These are phyloP conservation scores for Leptinotarsa defecta DNA, from an alignment of 1,140 invertebrate genomes.

Conservation along the genomic window DNA sequence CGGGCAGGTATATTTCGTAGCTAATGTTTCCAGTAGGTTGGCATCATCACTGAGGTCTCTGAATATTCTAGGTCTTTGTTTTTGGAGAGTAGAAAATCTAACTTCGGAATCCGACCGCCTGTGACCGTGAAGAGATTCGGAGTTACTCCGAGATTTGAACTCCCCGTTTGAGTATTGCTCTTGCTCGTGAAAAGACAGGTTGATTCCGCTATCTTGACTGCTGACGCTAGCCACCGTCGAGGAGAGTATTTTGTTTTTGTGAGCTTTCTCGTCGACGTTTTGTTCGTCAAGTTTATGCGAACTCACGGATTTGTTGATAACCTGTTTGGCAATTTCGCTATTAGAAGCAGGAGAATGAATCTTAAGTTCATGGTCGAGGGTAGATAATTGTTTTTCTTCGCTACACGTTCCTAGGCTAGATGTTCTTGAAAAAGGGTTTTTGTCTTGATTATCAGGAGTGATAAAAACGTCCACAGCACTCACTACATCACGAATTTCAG, in stretches of 20 bases:
- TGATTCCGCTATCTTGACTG: constrained; percentile 78
- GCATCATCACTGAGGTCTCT: constrained; percentile 40
- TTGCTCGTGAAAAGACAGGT: constrained; percentile 73
- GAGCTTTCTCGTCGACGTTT: constrained; percentile 30
- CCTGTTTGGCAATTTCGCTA: constrained; percentile 40
- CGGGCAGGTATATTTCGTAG: constrained; percentile 71
- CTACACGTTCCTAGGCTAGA: constrained; percentile 42
- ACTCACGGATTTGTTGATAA: constrained; percentile 46
- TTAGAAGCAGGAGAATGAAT: neutral
- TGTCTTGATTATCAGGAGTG: constrained; percentile 59
- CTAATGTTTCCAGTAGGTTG: constrained; percentile 33
- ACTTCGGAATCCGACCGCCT: constrained; percentile 45
- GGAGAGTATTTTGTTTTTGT: constrained; percentile 42
- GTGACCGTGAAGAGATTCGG: constrained; percentile 41
- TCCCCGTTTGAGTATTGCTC: constrained; percentile 56
- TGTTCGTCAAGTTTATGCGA: constrained; percentile 43
- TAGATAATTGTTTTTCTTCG: constrained; percentile 17
- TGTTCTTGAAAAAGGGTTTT: constrained; percentile 44
- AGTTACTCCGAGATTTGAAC: constrained; percentile 46
- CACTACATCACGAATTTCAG: constrained; percentile 73
- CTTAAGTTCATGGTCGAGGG: constrained; percentile 13
- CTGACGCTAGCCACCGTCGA: constrained; percentile 60
- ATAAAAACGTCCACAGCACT: constrained; percentile 74
- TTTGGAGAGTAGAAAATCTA: constrained; percentile 45
- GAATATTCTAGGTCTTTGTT: constrained; percentile 40